Conservation (phyloP, 2,113 vertebrate genomes). For the Phalacrocorax pelagicus region DNA sequence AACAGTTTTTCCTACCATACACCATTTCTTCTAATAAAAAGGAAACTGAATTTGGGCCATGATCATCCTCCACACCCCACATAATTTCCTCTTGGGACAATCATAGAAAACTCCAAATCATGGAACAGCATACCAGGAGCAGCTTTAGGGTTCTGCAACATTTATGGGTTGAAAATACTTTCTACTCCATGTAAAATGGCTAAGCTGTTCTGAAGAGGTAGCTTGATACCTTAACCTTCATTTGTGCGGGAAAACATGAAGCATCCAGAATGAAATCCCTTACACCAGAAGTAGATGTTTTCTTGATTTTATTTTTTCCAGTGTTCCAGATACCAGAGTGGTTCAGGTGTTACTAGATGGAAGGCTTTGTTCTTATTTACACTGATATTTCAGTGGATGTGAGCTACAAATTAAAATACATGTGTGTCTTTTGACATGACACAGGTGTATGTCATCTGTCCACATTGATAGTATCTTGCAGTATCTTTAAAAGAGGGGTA, state of each 20-base stretch:
- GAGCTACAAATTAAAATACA: background rate
- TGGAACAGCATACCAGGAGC: background rate
- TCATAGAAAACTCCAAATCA: background rate
- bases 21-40: background rate
- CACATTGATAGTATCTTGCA: background rate
- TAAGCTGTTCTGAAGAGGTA: background rate
- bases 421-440: background rate
- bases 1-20: background rate
- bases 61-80: background rate
- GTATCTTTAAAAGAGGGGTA: background rate
- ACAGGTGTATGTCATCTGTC: background rate
- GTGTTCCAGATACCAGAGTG: background rate
- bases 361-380: background rate
- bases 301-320: background rate
- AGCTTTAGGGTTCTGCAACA: background rate
- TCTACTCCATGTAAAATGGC: background rate
- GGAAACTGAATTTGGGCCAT: background rate
- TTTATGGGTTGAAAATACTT: background rate
- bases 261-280: background rate
- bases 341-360: background rate
- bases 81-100: background rate
- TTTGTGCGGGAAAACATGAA: background rate
- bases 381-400: background rate
- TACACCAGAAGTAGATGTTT: background rate
- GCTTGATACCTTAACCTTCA: background rate